Evolutionary conservation across 2,888 invertebrate genomes (phyloP), one percentile per base, ranked within the genome.

Genomic region (Lycophotia porphyrea): DNA sequence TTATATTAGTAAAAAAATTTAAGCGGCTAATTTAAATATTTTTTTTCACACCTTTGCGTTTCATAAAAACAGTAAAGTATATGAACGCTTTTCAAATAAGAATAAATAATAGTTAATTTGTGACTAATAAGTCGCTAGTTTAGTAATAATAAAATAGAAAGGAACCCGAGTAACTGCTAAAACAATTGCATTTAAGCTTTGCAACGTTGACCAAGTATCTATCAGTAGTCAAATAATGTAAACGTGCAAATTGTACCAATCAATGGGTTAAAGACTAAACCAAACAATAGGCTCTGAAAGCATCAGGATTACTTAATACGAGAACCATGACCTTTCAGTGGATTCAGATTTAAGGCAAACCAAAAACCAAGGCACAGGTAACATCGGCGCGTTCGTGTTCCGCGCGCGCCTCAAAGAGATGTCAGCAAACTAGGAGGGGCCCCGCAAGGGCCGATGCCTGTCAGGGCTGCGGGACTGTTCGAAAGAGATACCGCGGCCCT

Each of bases 281-380:
- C 21, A 55, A 75, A 55, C 74, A 74, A 21, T 73, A 24, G 0
- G 0, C 66, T 31, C 11, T 24, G 8, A 49, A 66, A 49, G 15
- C 64, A 58, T 66, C 24, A 31, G 47, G 2, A 60, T 49, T 39
- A 42, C 44, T 47, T 18, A 66, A 52, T n/a, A 36, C 27, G 4
- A 36, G 18, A 31, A 49, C 67, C 49, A 15, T 68, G 68, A 77
- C 63, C 44, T 78, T 76, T 68, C n/a, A n/a, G n/a, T n/a, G n/a
- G n/a, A n/a, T n/a, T n/a, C n/a, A n/a, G n/a, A n/a, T n/a, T n/a
- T n/a, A n/a, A n/a, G n/a, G n/a, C n/a, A n/a, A n/a, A n/a, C n/a
- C n/a, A n/a, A n/a, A n/a, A n/a, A n/a, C n/a, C n/a, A n/a, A n/a
- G n/a, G n/a, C n/a, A n/a, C n/a, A n/a, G n/a, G n/a, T n/a, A n/a